phyloP scores from a whole-genome alignment of 2,888 invertebrate genomes.

The Falcaria lacertinaria region DNA sequence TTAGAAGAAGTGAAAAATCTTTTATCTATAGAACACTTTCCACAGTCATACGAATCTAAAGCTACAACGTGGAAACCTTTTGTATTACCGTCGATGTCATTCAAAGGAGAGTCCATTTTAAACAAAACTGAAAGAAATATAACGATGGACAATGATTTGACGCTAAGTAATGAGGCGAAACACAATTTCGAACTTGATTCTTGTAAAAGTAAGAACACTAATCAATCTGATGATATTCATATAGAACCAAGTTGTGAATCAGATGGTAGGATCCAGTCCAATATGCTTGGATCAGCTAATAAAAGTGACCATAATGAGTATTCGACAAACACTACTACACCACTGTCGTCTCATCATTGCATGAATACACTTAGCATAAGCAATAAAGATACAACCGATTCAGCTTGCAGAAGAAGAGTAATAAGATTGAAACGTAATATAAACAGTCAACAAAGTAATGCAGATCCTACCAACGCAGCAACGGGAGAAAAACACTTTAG shows the following conservation, averaged over 20 bases:
- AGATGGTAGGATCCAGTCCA: neutral
- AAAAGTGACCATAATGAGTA: too few species aligned
- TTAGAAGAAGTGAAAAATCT: slow-evolving; percentile 33
- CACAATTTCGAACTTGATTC: too few species aligned
- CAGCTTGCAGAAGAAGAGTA: slow-evolving; percentile 16
- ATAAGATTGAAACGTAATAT: slow-evolving; percentile 28
- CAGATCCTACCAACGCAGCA: slow-evolving; percentile 5
- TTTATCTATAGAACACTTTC: slow-evolving; percentile 7
- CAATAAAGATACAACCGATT: neutral
- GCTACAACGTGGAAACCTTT: neutral
- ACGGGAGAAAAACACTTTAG: slow-evolving; percentile 29
- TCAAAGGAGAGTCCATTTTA: neutral
- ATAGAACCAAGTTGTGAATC: neutral
- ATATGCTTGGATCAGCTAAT: too few species aligned
- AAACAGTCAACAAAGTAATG: slow-evolving; percentile 7
- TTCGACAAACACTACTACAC: too few species aligned
- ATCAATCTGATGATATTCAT: neutral
- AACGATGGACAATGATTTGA: neutral
- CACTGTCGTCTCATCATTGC: neutral
- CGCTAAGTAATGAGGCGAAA: too few species aligned
- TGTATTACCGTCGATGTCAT: neutral
- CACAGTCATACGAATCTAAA: neutral
- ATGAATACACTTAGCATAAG: neutral
- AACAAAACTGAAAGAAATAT: neutral
- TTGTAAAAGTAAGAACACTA: neutral